Percentiles rank a stretch among this genome's conserved stretches.
phyloP scores from a whole-genome alignment of 2,113 vertebrate genomes.

The Odocoileus hemionus region DNA sequence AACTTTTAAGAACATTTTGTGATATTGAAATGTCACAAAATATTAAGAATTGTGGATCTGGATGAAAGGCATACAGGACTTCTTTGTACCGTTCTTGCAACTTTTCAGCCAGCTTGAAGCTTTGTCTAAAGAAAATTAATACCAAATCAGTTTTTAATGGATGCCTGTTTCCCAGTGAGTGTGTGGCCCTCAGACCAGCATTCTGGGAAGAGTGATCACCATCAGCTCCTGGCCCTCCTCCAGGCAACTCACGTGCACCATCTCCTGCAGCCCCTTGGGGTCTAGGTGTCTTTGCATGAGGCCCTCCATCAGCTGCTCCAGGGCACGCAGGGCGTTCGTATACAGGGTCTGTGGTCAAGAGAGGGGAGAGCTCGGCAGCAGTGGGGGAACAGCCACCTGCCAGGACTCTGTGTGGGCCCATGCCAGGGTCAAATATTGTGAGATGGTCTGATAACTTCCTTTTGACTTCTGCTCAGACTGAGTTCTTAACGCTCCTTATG shows the following conservation, averaged over 20 bases:
- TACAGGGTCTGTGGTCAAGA: conserved; percentile 20
- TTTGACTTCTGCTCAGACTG: neutral
- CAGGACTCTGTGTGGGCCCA: neutral
- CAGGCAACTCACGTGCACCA: conserved; percentile 42
- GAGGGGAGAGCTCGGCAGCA: neutral
- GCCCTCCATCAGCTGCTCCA: conserved; percentile 54
- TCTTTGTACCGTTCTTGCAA: neutral
- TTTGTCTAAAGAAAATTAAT: neutral
- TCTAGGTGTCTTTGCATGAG: conserved; percentile 63
- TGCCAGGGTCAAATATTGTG: neutral
- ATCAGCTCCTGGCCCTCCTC: accelerated
- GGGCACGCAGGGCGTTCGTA: accelerated
- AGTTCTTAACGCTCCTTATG: neutral
- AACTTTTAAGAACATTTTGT: neutral
- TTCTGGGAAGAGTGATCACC: too few species aligned
- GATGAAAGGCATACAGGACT: neutral
- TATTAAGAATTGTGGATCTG: neutral
- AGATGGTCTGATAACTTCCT: neutral
- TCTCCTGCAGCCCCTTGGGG: conserved; percentile 64
- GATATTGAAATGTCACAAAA: neutral
- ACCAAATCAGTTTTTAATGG: neutral
- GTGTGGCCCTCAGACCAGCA: neutral
- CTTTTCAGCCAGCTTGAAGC: neutral
- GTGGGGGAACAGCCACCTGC: neutral
- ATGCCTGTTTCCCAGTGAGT: neutral